phyloP scores from a whole-genome alignment of 2,888 invertebrate genomes.

The Rhamnusium bicolor region DNA sequence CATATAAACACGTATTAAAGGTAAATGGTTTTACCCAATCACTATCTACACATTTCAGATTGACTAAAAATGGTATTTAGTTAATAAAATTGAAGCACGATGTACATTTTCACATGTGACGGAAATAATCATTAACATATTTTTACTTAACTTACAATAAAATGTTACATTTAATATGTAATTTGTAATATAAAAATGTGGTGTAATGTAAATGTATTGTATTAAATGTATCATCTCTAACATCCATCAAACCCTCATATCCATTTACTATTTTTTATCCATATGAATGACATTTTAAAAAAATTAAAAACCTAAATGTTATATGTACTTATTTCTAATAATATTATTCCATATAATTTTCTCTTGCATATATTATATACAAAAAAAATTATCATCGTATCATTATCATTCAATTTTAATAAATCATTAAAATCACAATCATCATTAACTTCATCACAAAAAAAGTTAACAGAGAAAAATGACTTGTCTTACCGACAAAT shows the following conservation, averaged over 20 bases:
- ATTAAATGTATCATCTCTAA: conserved; percentile 23
- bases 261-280: conserved; percentile 16
- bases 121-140: conserved; percentile 42
- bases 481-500: background rate
- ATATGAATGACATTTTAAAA: background rate
- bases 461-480: background rate
- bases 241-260: conserved; percentile 22
- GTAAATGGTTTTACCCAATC: conserved; percentile 18
- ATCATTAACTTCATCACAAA: background rate
- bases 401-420: background rate
- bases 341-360: background rate
- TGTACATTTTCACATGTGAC: conserved; percentile 41
- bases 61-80: conserved; percentile 26
- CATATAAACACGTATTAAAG: conserved; percentile 18
- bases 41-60: conserved; percentile 11
- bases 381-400: background rate
- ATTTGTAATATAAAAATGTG: background rate
- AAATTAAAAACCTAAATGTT: background rate
- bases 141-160: background rate
- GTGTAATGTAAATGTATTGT: background rate
- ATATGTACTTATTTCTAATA: background rate
- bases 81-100: conserved; percentile 35
- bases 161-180: conserved; percentile 5
- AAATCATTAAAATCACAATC: background rate
- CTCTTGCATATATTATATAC: background rate